These are phyloP conservation scores for Chloroceryle inda DNA, from an alignment of 2,797 vertebrate species.

Conservation along the genomic window DNA sequence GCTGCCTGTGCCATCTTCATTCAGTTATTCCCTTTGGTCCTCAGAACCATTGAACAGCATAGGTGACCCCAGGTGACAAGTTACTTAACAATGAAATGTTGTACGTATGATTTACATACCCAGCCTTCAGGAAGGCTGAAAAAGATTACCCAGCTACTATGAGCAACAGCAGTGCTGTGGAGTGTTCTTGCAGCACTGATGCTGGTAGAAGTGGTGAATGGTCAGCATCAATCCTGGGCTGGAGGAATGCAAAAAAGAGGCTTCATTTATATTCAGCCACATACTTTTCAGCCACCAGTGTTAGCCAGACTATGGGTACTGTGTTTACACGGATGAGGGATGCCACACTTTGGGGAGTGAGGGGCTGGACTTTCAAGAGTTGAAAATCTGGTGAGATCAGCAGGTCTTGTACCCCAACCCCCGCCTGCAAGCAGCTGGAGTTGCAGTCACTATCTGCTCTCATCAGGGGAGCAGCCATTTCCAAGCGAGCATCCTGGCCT, in stretches of 20 bases:
- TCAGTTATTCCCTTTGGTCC: not conserved
- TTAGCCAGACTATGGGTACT: not conserved
- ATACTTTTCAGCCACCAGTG: not conserved
- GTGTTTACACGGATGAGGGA: not conserved
- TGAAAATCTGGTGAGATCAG: not conserved
- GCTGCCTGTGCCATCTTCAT: not conserved
- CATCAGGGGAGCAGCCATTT: not conserved
- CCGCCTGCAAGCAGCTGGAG: not conserved
- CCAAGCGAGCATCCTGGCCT: not conserved
- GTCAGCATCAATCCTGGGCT: not conserved
- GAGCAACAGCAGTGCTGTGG: not conserved
- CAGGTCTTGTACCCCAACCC: not conserved
- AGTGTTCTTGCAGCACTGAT: not conserved
- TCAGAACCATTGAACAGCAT: not conserved
- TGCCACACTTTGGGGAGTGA: not conserved
- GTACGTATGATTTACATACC: rapidly evolving
- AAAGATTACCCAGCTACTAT: not conserved
- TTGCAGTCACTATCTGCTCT: not conserved
- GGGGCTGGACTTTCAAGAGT: not conserved
- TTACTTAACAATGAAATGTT: not conserved
- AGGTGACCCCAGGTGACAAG: not conserved
- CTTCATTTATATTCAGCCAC: not conserved
- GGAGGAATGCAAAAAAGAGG: not conserved
- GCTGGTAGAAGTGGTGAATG: not conserved
- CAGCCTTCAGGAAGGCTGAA: not conserved